Base-by-base conservation (phyloP, 2,888 invertebrate genomes). In the Leptinotarsa juncta region DNA sequence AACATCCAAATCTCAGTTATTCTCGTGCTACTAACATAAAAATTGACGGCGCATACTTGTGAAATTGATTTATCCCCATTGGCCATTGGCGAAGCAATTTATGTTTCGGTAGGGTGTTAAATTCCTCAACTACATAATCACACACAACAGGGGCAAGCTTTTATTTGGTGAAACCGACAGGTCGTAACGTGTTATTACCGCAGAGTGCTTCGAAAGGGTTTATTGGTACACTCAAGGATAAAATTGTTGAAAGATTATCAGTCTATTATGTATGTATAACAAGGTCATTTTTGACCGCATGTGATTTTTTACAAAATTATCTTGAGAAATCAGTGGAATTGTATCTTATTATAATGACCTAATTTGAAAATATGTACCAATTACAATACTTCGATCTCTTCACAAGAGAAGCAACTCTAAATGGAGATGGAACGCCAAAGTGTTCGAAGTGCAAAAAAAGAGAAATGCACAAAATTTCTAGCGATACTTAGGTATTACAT, bases 121-220 rank as follows among this genome's bases (percentile, higher is more conserved):
- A 71, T 71, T 55, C 71, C 69, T 72, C 62, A 65, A 73, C 70
- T 68, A 70, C 65, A 74, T 76, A 76, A 77, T 77, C 66, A 74
- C 62, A 66, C 20, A 49, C 67, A 65, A 71, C 66, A 49, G 48
- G 74, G 74, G 68, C 73, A 70, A 67, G 72, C 77, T 75, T 73
- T 70, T 73, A 71, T 73, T 71, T 73, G 68, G 57, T 16, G 14
- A 57, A 71, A 77, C 76, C 75, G 76, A 71, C 77, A 68, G 72
- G 57, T 71, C 57, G 71, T 60, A 79, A 74, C 76, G 57, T 78
- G 72, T 80, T 73, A 80, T 80, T 79, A 79, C 71, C 50, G 42
- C 42, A 42, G 62, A 26, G 26, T 65, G n/a, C 65, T 69, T 66
- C 69, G 76, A 76, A 77, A 73, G 73, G 75, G 73, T 71, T 65